phyloP scores from a whole-genome alignment of 2,797 vertebrate genomes.

The Macropus fuliginosus region DNA sequence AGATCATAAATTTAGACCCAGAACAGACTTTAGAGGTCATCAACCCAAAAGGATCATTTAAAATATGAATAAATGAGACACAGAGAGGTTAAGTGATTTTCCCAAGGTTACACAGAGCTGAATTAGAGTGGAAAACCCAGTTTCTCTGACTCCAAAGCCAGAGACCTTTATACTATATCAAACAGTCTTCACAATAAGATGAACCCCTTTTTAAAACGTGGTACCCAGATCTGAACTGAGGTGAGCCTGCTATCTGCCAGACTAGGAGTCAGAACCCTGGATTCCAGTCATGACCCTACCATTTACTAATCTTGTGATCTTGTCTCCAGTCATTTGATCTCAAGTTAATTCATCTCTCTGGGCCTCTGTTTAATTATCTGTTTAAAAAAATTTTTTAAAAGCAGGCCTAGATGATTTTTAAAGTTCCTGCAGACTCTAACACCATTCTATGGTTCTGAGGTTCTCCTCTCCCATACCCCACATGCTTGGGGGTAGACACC shows the following conservation, averaged over 20 bases:
- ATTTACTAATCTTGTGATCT: neutral
- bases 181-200: neutral
- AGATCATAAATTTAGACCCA: neutral
- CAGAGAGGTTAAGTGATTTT: neutral
- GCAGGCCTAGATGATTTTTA: neutral
- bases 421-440: neutral
- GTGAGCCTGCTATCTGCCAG: neutral
- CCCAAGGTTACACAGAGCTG: neutral
- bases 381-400: neutral
- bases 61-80: neutral
- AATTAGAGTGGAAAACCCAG: neutral
- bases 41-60: neutral
- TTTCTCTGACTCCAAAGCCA: neutral
- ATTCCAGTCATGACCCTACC: neutral
- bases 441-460: neutral
- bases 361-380: neutral
- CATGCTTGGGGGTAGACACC: no score
- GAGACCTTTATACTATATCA: neutral
- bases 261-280: neutral
- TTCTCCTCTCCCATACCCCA: neutral
- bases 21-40: neutral
- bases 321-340: neutral
- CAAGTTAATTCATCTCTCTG: neutral
- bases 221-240: neutral
- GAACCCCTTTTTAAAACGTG: neutral